Evolutionary conservation across 2,113 vertebrate species (phyloP), one percentile per base, ranked within the genome.

Genomic region (Platichthys flesus): DNA sequence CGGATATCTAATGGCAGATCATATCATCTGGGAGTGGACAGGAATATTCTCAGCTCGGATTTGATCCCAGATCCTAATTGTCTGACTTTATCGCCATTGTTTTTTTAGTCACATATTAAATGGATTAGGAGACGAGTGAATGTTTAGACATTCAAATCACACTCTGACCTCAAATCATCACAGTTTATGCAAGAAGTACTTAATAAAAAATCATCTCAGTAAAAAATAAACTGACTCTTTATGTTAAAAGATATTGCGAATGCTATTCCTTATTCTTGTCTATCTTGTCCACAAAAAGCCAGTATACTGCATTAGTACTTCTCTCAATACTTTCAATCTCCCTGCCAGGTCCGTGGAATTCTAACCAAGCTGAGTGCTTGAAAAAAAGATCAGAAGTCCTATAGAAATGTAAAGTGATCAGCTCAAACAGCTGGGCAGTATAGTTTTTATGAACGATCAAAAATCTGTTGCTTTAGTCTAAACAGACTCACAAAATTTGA

Each of bases 31-130:
- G 65, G 21, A 64, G 16, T 61, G 45, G 54, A 63, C 26, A 13
- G 65, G 18, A 63, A 74, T 80, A 65, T 76, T 79, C 55, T 70
- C 55, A 56, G 59, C 71, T 15, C 52, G 70, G 77, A 65, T 82
- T 49, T 73, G 71, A 40, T 47, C 47, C 18, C 45, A 55, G 23
- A 58, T 54, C 45, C 15, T 76, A 52, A 83, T 78, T 63, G 57
- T 80, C 59, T 52, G 42, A 74, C 66, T 71, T 49, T 20, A 71
- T 76, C 49, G 20, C 7, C 20, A 15, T 37, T 68, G 63, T 76
- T 84, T 79, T 28, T 81, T 81, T 74, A 35, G 62, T n/a, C 31
- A 65, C 1, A 0, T 37, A 18, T 69, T 74, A 63, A 63, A 52
- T 28, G 56, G 70, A 51, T 84, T 61, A 54, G 2, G 15, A n/a